phyloP scores from a whole-genome alignment of 2,888 invertebrate species.

The Cantharis rufa region DNA sequence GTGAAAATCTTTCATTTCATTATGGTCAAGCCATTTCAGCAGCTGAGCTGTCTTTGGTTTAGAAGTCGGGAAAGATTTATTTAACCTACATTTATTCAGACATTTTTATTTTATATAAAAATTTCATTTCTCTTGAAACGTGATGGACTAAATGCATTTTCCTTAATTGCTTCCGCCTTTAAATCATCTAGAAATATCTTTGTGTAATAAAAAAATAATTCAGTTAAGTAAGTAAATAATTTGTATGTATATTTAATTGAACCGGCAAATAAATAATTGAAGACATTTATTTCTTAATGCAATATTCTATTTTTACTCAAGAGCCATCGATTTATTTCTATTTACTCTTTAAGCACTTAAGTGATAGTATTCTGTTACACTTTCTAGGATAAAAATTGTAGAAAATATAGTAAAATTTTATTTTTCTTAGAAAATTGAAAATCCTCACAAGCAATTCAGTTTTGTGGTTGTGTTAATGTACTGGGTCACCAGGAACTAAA shows the following conservation, averaged over 20 bases:
- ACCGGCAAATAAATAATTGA: background rate
- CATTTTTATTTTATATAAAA: background rate
- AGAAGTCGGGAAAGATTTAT: background rate
- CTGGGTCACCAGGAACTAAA: too few relatives aligned
- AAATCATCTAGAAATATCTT: background rate
- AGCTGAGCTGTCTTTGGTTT: background rate
- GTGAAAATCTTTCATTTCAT: background rate
- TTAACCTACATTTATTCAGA: background rate
- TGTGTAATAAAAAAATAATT: background rate
- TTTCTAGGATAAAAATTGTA: background rate
- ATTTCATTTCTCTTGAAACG: background rate
- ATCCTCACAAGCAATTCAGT: background rate
- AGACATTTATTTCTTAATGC: background rate
- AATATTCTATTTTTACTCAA: background rate
- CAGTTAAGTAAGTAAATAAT: background rate
- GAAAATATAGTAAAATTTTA: background rate
- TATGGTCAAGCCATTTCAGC: background rate
- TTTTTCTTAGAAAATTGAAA: background rate
- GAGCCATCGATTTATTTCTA: background rate
- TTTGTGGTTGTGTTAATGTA: background rate
- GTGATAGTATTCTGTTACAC: background rate
- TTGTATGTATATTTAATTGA: background rate
- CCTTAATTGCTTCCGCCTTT: background rate
- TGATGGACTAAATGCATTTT: background rate
- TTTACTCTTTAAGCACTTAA: background rate